Conservation (phyloP, 2,797 vertebrate genomes). For the Pogonophryne albipinna region DNA sequence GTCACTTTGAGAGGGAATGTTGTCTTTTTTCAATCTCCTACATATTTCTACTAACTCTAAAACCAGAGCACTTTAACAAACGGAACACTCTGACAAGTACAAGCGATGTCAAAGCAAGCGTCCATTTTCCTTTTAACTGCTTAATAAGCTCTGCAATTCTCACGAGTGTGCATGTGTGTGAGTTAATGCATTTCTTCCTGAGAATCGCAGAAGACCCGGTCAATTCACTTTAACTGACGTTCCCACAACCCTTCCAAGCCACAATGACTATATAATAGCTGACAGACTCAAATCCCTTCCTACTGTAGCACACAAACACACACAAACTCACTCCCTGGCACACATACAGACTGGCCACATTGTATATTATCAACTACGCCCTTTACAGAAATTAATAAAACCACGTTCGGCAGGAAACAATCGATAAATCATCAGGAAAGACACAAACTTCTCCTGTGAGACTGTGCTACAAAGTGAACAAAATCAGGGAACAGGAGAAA, state of each 20-base stretch:
- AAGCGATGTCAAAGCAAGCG: conserved; percentile 49
- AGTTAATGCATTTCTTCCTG: conserved; percentile 66
- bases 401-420: conserved; percentile 40
- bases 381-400: conserved; percentile 60
- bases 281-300: conserved; percentile 53
- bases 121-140: conserved; percentile 53
- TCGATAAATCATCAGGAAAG: conserved; percentile 57
- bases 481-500: conserved; percentile 25
- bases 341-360: conserved; percentile 38
- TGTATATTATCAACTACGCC: conserved; percentile 40
- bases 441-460: conserved; percentile 16
- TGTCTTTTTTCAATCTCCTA: conserved; percentile 41
- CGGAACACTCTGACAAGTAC: conserved; percentile 42
- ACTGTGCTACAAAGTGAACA: conserved; percentile 30
- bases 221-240: conserved; percentile 57
- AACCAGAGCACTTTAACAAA: conserved; percentile 65
- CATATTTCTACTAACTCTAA: conserved; percentile 58
- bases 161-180: conserved; percentile 20
- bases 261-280: conserved; percentile 75
- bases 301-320: conserved; percentile 43
- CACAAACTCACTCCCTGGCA: conserved; percentile 47
- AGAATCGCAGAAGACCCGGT: conserved; percentile 58
- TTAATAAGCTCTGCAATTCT: conserved; percentile 48
- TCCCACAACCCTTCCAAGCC: conserved; percentile 67
- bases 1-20: conserved; percentile 37